Conservation (phyloP, 2,113 vertebrate species). For the Percopsis transmontana region DNA sequence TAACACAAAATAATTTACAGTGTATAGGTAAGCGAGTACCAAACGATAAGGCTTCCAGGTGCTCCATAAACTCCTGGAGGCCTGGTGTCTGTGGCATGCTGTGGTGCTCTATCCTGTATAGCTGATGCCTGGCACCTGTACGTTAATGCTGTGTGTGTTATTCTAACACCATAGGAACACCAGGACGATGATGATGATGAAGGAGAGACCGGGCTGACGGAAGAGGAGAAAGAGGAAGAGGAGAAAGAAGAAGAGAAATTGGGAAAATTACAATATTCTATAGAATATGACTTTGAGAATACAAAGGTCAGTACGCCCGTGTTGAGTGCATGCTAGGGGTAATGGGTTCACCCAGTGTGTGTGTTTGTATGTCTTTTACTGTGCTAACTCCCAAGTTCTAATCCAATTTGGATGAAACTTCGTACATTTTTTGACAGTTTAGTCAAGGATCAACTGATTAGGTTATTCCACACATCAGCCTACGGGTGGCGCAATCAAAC, state of each 20-base stretch:
- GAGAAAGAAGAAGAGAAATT: conserved; percentile 95
- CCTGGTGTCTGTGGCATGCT: conserved; percentile 79
- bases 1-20: too few relatives aligned
- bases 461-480: too few relatives aligned
- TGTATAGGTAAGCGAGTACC: conserved; percentile 47
- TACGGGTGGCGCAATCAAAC: too few relatives aligned
- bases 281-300: conserved; percentile 97
- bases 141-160: not conserved
- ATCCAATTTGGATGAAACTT: too few relatives aligned
- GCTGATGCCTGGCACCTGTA: not conserved
- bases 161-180: conserved; percentile 70
- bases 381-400: too few relatives aligned
- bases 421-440: too few relatives aligned
- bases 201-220: conserved; percentile 88
- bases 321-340: too few relatives aligned
- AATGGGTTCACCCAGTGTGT: too few relatives aligned
- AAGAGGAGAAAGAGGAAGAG: conserved; percentile 94
- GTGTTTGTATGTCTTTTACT: too few relatives aligned
- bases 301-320: conserved; percentile 84
- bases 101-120: conserved; percentile 46
- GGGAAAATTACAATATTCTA: conserved; percentile 95
- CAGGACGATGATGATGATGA: conserved; percentile 94
- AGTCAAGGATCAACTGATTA: too few relatives aligned
- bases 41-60: conserved; percentile 29
- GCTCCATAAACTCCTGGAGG: conserved; percentile 52